Evolutionary conservation across 2,888 invertebrate genomes (phyloP).

Genomic region (Trachelus troglodyta): DNA sequence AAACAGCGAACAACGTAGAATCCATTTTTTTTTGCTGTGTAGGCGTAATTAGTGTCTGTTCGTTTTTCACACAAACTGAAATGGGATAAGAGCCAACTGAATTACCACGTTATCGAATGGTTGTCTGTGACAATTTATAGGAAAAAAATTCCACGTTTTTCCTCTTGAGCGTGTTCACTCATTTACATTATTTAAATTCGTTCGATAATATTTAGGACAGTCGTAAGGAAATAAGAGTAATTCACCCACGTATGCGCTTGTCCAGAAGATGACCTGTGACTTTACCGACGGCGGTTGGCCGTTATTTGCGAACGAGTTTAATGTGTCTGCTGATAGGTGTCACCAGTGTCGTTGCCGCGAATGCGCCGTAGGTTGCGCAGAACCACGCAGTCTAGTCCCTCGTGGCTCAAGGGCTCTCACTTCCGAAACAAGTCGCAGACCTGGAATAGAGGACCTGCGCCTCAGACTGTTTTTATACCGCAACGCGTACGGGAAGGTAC

Average conservation of each 20-base stretch:
- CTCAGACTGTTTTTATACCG: conserved; percentile 37
- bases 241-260: neutral
- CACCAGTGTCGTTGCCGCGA: neutral
- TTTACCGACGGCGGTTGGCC: neutral
- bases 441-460: conserved; percentile 30
- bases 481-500: conserved; percentile 34
- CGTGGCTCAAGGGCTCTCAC: neutral
- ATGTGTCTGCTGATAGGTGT: neutral
- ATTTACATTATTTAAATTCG: too few species aligned
- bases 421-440: neutral
- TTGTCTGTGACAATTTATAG: too few species aligned
- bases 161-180: too few species aligned
- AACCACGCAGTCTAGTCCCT: neutral
- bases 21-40: neutral
- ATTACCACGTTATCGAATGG: too few species aligned
- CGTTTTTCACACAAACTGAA: neutral
- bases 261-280: neutral
- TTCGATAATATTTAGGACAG: neutral
- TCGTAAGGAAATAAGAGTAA: neutral
- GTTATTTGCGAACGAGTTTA: neutral
- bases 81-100: too few species aligned
- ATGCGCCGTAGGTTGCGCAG: neutral
- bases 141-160: too few species aligned
- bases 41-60: neutral
- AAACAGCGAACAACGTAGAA: neutral